Conservation (phyloP, 2,888 invertebrate species). For the Elegia similella region DNA sequence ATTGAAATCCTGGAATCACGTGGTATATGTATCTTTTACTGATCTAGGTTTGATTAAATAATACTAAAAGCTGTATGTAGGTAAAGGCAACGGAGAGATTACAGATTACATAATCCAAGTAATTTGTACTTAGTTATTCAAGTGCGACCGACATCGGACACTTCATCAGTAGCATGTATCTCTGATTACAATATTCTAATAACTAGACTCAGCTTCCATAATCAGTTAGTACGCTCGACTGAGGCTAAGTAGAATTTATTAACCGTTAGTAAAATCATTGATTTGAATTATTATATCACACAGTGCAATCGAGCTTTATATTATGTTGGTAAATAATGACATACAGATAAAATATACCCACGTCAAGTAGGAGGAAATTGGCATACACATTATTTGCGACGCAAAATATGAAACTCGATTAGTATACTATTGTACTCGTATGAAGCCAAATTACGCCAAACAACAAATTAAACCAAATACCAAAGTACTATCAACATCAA, state of each 20-base stretch:
- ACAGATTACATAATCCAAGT: constrained; percentile 7
- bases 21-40: too few species aligned
- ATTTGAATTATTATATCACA: neutral
- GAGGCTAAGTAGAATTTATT: neutral
- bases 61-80: neutral
- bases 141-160: constrained; percentile 11
- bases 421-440: too few species aligned
- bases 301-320: neutral
- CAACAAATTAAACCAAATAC: too few species aligned
- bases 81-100: neutral
- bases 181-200: neutral
- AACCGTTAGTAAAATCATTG: neutral
- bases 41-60: too few species aligned
- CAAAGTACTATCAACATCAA: too few species aligned
- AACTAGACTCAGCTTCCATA: constrained; percentile 2
- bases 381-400: too few species aligned
- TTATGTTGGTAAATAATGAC: too few species aligned
- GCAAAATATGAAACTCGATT: too few species aligned
- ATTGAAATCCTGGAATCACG: too few species aligned
- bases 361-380: too few species aligned
- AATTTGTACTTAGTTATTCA: neutral
- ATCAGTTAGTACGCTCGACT: neutral
- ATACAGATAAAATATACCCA: too few species aligned
- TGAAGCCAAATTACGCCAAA: too few species aligned
- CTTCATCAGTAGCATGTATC: constrained; percentile 8